Evolutionary conservation across 2,888 invertebrate genomes (phyloP).

Genomic region (Tetramorium bicarinatum): DNA sequence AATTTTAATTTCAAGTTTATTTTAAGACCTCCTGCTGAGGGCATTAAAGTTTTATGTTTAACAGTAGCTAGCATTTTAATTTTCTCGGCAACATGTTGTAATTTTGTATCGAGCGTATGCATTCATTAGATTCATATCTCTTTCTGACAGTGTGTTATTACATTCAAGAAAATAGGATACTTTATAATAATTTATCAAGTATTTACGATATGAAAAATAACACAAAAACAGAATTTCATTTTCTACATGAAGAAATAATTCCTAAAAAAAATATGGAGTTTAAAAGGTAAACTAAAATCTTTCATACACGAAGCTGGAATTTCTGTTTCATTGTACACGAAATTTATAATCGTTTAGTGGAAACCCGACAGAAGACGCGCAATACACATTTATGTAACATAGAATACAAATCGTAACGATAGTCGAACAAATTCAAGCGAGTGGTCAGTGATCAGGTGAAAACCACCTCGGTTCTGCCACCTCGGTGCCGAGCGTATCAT

Average conservation of each 20-base stretch:
- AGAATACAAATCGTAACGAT: slow-evolving; percentile 69
- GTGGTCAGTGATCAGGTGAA: slow-evolving; percentile 72
- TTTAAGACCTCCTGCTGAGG: slow-evolving; percentile 3
- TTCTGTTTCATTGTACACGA: background rate
- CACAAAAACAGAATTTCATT: background rate
- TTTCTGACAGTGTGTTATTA: slow-evolving; percentile 1
- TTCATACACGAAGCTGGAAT: background rate
- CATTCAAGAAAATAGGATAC: background rate
- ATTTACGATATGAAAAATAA: background rate
- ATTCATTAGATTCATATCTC: background rate
- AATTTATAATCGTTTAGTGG: background rate
- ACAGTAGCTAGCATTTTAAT: slow-evolving; percentile 15
- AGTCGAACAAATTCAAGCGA: slow-evolving; percentile 70
- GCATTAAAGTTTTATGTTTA: slow-evolving; percentile 1
- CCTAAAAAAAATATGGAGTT: background rate
- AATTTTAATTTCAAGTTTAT: slow-evolving; percentile 30
- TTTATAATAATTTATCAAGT: background rate
- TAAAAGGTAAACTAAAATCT: background rate
- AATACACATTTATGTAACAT: slow-evolving; percentile 3
- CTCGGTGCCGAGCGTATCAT: slow-evolving; percentile 64
- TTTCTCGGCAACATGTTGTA: slow-evolving; percentile 14
- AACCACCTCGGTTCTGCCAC: slow-evolving; percentile 70
- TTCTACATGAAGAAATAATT: background rate
- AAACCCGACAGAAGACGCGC: slow-evolving; percentile 15
- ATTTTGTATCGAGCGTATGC: background rate